Conservation (phyloP, 1,140 invertebrate species). For the Ips nitidus region DNA sequence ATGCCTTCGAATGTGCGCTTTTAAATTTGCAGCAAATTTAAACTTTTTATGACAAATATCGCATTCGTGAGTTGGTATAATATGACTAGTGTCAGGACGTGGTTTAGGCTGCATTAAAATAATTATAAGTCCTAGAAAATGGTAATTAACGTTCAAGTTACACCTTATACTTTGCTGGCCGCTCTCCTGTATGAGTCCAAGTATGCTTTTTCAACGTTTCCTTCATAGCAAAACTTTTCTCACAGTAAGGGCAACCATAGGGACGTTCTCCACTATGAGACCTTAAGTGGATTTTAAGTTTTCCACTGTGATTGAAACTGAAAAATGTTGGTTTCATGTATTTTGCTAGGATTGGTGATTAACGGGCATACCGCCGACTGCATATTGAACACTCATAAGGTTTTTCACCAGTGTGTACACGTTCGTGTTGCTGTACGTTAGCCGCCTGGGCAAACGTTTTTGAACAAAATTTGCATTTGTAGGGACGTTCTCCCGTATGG, state of each 20-base stretch:
- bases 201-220: conserved; percentile 62
- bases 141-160: not conserved
- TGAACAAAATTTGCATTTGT: conserved; percentile 47
- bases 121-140: not conserved
- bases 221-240: conserved; percentile 64
- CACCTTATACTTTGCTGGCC: conserved; percentile 28
- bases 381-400: conserved; percentile 56
- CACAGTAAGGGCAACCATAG: conserved; percentile 48
- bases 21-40: conserved; percentile 41
- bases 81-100: conserved; percentile 19
- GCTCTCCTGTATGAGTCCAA: conserved; percentile 41
- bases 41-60: conserved; percentile 46
- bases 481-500: conserved; percentile 57
- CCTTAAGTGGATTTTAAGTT: conserved; percentile 51
- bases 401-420: conserved; percentile 56
- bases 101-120: conserved; percentile 23
- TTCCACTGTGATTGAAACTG: conserved; percentile 55
- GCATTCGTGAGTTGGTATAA: conserved; percentile 35
- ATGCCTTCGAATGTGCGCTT: conserved; percentile 69
- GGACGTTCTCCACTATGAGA: conserved; percentile 50
- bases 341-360: not conserved
- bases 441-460: conserved; percentile 47
- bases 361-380: conserved; percentile 26
- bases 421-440: conserved; percentile 54
- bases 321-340: not conserved